Evolutionary conservation across 2,797 vertebrate genomes (phyloP).

Genomic region (Poliocrania exsul): DNA sequence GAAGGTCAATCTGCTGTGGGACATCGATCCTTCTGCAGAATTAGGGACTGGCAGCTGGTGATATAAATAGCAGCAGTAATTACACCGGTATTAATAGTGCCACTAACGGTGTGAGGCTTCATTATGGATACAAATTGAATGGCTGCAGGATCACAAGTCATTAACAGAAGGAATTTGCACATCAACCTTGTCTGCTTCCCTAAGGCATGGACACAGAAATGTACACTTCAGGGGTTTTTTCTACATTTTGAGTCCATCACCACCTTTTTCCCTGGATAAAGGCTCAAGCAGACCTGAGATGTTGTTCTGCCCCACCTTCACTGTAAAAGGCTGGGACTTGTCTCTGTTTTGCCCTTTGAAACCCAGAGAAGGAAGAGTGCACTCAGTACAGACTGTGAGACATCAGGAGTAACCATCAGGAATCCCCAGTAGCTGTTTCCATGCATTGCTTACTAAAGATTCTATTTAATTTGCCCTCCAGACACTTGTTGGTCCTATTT

Average conservation of each 20-base stretch:
- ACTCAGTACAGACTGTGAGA: neutral
- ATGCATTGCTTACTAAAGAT: fast-evolving
- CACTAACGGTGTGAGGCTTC: neutral
- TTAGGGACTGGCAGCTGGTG: neutral
- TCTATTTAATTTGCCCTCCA: neutral
- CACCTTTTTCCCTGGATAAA: neutral
- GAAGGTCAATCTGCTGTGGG: conserved; percentile 5
- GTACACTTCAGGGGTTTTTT: fast-evolving
- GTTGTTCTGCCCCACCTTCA: fast-evolving
- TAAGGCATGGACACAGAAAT: neutral
- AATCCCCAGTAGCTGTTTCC: neutral
- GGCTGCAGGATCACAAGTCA: conserved; percentile 17
- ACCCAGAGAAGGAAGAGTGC: neutral
- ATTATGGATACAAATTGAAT: conserved; percentile 21
- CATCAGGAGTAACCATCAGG: neutral
- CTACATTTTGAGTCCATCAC: neutral
- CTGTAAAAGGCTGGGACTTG: neutral
- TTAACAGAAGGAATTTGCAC: neutral
- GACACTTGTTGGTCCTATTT: neutral
- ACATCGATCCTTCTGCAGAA: conserved; percentile 4
- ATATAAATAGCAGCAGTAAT: conserved; percentile 55
- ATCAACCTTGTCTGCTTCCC: neutral
- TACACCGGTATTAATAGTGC: conserved; percentile 26
- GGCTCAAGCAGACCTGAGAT: neutral
- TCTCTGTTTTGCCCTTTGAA: neutral